Percentiles rank a stretch among this genome's conserved stretches.
phyloP scores from a whole-genome alignment of 64 coral and sea anemone genomes.

The Catalaphyllia jardinei region DNA sequence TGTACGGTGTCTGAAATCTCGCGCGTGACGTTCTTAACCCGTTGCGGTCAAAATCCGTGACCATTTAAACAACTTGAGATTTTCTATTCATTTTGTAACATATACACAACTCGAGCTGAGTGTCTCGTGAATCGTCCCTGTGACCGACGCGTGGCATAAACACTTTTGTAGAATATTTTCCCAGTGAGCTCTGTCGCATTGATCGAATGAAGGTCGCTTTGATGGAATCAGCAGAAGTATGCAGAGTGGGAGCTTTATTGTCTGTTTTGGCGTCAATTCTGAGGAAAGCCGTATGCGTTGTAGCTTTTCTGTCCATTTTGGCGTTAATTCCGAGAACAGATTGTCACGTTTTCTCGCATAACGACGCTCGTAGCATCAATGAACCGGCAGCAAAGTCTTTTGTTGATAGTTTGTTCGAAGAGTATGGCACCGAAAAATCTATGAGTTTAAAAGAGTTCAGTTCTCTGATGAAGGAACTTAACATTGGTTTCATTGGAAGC shows the following conservation, averaged over 20 bases:
- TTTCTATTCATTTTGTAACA: too few relatives aligned
- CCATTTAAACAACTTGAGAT: too few relatives aligned
- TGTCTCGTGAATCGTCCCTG: too few relatives aligned
- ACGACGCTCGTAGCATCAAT: slow-evolving; percentile 64
- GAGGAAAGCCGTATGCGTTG: neutral
- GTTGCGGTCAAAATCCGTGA: too few relatives aligned
- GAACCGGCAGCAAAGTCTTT: slow-evolving; percentile 34
- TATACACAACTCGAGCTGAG: too few relatives aligned
- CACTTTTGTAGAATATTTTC: neutral
- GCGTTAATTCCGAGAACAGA: neutral
- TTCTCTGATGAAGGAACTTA: slow-evolving; percentile 54
- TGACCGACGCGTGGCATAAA: too few relatives aligned
- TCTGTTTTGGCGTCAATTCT: neutral
- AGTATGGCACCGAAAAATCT: slow-evolving; percentile 80
- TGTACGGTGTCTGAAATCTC: too few relatives aligned
- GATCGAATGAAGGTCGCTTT: neutral
- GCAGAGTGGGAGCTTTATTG: neutral
- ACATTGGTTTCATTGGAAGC: slow-evolving; percentile 33
- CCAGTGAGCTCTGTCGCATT: neutral
- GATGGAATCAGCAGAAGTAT: neutral
- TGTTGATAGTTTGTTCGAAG: slow-evolving; percentile 66
- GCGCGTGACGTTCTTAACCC: too few relatives aligned
- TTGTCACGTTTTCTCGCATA: slow-evolving; percentile 66
- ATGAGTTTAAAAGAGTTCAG: slow-evolving; percentile 65
- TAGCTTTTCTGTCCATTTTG: neutral